phyloP scores from a whole-genome alignment of 2,888 invertebrate species.

The Platerodrilus igneus region DNA sequence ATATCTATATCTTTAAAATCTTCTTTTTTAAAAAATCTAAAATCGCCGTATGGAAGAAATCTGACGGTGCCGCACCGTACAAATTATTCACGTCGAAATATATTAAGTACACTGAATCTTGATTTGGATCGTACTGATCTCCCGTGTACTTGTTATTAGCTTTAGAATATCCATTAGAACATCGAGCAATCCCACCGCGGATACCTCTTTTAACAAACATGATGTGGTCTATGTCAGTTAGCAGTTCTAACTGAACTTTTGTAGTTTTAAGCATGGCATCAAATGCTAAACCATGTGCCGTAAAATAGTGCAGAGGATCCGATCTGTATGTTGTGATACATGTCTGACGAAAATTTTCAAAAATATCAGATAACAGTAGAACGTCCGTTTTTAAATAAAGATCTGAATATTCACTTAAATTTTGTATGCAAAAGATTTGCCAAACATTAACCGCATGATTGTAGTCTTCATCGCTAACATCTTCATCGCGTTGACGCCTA shows the following conservation, averaged over 20 bases:
- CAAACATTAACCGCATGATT: slow-evolving; percentile 38
- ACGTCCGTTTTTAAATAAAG: slow-evolving; percentile 41
- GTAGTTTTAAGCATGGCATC: slow-evolving; percentile 35
- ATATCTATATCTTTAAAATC: no score
- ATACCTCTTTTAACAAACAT: slow-evolving; percentile 31
- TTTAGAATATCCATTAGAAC: slow-evolving; percentile 33
- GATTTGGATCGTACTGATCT: slow-evolving; percentile 27
- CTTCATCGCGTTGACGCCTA: slow-evolving; percentile 26
- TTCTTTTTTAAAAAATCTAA: no score
- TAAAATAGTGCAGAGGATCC: slow-evolving; percentile 35
- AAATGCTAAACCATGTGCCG: slow-evolving; percentile 33
- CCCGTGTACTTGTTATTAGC: slow-evolving; percentile 40
- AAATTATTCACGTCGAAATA: slow-evolving; percentile 37
- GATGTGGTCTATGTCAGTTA: slow-evolving; percentile 39
- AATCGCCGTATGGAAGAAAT: no score
- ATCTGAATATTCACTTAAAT: slow-evolving; percentile 38
- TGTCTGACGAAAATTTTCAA: slow-evolving; percentile 39
- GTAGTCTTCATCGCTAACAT: slow-evolving; percentile 33
- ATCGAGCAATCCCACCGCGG: slow-evolving; percentile 26
- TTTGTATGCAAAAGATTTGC: slow-evolving; percentile 33
- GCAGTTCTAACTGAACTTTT: slow-evolving; percentile 31
- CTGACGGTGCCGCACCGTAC: slow-evolving; percentile 15
- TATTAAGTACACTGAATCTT: slow-evolving; percentile 28
- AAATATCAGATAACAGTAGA: slow-evolving; percentile 38
- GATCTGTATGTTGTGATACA: slow-evolving; percentile 34